These are phyloP conservation scores for Odontomyia ornata DNA, from an alignment of 2,888 invertebrate genomes.

Conservation along the genomic window DNA sequence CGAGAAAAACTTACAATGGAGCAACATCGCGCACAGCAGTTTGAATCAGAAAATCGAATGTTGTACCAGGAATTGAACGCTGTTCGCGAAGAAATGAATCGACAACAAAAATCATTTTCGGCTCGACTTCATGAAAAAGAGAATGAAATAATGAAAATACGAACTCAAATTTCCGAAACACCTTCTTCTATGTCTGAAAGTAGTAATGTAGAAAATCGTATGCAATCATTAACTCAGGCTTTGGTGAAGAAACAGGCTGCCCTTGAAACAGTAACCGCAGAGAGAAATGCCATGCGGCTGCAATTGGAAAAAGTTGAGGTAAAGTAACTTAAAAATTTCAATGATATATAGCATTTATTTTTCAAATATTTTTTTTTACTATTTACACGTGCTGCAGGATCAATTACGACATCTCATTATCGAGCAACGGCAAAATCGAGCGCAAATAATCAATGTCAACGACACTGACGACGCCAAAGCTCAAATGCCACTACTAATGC, in stretches of 20 bases:
- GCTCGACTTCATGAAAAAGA: constrained; percentile 63
- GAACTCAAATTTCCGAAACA: constrained; percentile 65
- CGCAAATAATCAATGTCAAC: constrained; percentile 68
- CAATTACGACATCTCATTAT: constrained; percentile 70
- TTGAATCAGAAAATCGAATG: constrained; percentile 60
- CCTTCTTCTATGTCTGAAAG: constrained; percentile 54
- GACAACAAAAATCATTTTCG: constrained; percentile 57
- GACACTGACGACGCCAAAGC: constrained; percentile 76
- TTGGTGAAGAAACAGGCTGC: constrained; percentile 86
- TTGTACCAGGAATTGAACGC: constrained; percentile 62
- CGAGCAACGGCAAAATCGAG: constrained; percentile 66
- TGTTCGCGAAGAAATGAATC: constrained; percentile 62
- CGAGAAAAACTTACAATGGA: constrained; percentile 61
- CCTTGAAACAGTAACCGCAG: constrained; percentile 83
- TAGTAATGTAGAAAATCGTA: constrained; percentile 59
- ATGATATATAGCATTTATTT: too few relatives aligned
- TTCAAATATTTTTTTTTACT: too few relatives aligned
- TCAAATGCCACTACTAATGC: constrained; percentile 75
- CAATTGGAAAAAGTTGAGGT: constrained; percentile 85
- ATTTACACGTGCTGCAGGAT: constrained; percentile 56
- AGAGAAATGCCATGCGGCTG: constrained; percentile 83
- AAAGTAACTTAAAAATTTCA: too few relatives aligned
- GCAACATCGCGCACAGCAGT: constrained; percentile 64
- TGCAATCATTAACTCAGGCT: constrained; percentile 78
- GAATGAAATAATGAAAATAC: constrained; percentile 67